These are phyloP conservation scores for Apostichopus leukothele DNA, from an alignment of 53 echinoderm and acorn worm species.

Conservation along the genomic window DNA sequence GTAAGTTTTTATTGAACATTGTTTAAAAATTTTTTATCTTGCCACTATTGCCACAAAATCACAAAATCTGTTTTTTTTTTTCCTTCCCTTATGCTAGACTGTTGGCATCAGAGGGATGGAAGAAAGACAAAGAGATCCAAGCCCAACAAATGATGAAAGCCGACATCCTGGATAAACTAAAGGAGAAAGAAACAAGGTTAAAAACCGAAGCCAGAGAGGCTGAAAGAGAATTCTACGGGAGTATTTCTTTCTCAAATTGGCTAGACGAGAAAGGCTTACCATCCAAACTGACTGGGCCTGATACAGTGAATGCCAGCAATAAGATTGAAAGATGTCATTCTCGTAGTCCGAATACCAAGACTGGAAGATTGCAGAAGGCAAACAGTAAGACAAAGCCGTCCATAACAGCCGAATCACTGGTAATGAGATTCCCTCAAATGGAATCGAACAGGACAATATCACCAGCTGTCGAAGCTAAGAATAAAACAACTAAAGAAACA, in stretches of 20 bases:
- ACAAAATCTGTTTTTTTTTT: no score
- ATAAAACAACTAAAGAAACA: not conserved
- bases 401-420: not conserved
- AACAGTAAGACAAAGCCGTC: slow-evolving; percentile 2
- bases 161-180: slow-evolving; percentile 66
- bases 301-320: not conserved
- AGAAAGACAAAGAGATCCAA: slow-evolving; percentile 74
- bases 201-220: slow-evolving; percentile 66
- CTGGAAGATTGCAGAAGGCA: slow-evolving; percentile 7
- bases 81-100: slow-evolving; percentile 22
- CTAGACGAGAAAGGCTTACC: slow-evolving; percentile 69
- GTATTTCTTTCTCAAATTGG: slow-evolving; percentile 81
- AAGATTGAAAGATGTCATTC: not conserved
- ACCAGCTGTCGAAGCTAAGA: not conserved
- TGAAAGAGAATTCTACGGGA: slow-evolving; percentile 66
- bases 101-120: slow-evolving; percentile 90
- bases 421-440: slow-evolving; percentile 1
- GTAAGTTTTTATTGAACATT: no score
- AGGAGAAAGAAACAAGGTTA: slow-evolving; percentile 63
- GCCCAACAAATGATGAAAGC: slow-evolving; percentile 69
- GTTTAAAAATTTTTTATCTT: no score
- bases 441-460: slow-evolving; percentile 37
- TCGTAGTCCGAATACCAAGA: not conserved
- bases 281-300: slow-evolving; percentile 53
- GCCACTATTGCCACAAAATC: no score